Evolutionary conservation across 92 coral and sea anemone genomes (phyloP).

Genomic region (Umimayanthus chanpuru): DNA sequence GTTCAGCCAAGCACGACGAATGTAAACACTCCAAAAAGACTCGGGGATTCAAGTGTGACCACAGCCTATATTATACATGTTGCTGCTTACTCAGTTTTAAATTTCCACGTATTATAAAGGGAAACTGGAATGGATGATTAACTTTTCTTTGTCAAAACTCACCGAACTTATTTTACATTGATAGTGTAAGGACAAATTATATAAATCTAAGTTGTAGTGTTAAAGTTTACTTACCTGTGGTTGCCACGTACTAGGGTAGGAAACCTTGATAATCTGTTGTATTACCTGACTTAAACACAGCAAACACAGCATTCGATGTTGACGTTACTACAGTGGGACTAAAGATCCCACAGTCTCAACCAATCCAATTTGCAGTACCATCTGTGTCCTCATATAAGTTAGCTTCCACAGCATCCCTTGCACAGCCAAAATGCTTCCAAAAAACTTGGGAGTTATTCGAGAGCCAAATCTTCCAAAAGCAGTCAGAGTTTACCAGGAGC

Average conservation of each 20-base stretch:
- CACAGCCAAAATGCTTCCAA: slow-evolving; percentile 62
- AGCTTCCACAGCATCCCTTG: slow-evolving; percentile 60
- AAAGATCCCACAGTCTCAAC: slow-evolving; percentile 71
- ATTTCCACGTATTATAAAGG: too few species aligned
- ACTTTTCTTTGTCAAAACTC: background rate
- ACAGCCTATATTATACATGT: too few species aligned
- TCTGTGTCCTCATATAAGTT: slow-evolving; percentile 67
- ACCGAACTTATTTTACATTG: too few species aligned
- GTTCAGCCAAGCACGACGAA: too few species aligned
- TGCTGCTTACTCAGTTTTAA: too few species aligned
- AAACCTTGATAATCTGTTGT: slow-evolving; percentile 70
- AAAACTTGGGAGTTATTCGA: slow-evolving; percentile 57
- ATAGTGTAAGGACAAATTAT: too few species aligned
- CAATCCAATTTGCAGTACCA: slow-evolving; percentile 51
- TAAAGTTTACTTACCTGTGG: slow-evolving; percentile 33
- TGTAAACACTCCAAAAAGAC: too few species aligned
- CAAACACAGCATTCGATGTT: slow-evolving; percentile 59
- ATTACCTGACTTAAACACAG: slow-evolving; percentile 66
- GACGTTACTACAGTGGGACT: slow-evolving; percentile 63
- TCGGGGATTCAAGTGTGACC: too few species aligned
- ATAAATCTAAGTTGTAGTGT: too few species aligned
- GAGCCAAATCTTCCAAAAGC: slow-evolving; percentile 85
- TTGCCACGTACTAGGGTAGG: slow-evolving; percentile 56
- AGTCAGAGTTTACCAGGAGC: slow-evolving; percentile 58
- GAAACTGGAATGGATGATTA: too few species aligned